Base-by-base conservation (phyloP, 2,888 invertebrate genomes). In the Stenichneumon culpator region DNA sequence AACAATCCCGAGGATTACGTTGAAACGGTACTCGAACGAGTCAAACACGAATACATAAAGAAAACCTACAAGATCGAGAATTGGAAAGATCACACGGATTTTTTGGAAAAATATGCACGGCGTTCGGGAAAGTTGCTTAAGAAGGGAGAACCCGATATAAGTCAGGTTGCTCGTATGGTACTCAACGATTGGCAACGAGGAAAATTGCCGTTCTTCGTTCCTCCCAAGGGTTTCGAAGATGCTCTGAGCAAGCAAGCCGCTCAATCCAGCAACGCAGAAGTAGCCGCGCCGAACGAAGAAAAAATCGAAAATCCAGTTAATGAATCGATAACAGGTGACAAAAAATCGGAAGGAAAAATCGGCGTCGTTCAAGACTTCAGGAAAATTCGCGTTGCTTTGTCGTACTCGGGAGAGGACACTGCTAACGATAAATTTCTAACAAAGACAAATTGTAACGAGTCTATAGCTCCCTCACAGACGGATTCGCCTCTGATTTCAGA, bases 151-250 rank as follows among this genome's bases (percentile, higher is more conserved):
- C 98, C 99, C 11, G 99, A 99, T 94, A 95, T 99, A 25, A 95
- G 96, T 70, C 97, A 97, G 84, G 97, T 97, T 0, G 97, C 99
- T 0, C 97, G 97, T 93, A 99, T 99, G 97, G 96, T 99, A 11
- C 95, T 99, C 2, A 99, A 99, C 95, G 99, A 99, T 94, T 99
- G 99, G 97, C 99, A 99, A 94, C 96, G 99, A 91, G 99, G 99
- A 5, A 99, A 98, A 94, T 94, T 99, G 77, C 99, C 99, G 0
- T 99, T 98, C 94, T 99, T 98, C 95, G 97, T 98, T 4, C 95
- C 96, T 67, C 99, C 99, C 19, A 97, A 97, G 89, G 97, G 97
- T 1, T 84, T 79, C 47, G 79, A 84, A 50, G 79, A 75, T 44
- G 97, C 97, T 2, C 94, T 96, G 87, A 94, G 95, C n/a, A 95